Evolutionary conservation across 2,797 vertebrate genomes (phyloP), one percentile per base, ranked within the genome.

Genomic region (Gambusia yucatana): DNA sequence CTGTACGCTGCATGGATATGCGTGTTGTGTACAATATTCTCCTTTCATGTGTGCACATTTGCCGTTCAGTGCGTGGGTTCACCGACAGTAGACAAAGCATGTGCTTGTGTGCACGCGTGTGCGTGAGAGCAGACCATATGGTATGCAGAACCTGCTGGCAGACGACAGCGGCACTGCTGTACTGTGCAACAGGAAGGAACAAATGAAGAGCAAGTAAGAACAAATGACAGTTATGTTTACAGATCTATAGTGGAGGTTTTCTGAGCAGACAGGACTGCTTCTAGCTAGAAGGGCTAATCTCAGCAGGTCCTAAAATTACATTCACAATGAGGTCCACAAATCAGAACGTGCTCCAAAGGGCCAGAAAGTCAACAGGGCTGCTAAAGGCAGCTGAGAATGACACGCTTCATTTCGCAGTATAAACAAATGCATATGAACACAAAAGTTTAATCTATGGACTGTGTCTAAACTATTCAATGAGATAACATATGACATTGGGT

Each of bases 191-290:
- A 79, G 61, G 67, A 84, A 78, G 84, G 75, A 43, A 87, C 43
- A 78, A 80, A 86, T 46, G 41, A 78, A 76, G 79, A 81, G 77
- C 13, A n/a, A 57, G 61, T 59, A 75, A 36, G 30, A 71, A 36
- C 47, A 79, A 33, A 72, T 16, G 28, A 81, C 69, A 72, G 30
- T 44, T 59, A 25, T 79, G 81, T 92, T 91, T 81, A 90, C 75
- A 92, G 86, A 86, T 82, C 90, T 90, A 82, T 73, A 88, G 80
- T 85, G 4, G 46, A 80, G 77, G 75, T 65, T 77, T 61, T 61
- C 2, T 25, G 76, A 86, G 50, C 61, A n/a, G 73, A 59, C 36
- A 22, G 87, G 73, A 83, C 73, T 6, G 25, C 78, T 78, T 77
- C 86, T 80, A 89, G 82, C 81, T 90, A 80, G 71, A 47, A 61